Conservation (phyloP, 2,113 vertebrate genomes). For the Buteo buteo region DNA sequence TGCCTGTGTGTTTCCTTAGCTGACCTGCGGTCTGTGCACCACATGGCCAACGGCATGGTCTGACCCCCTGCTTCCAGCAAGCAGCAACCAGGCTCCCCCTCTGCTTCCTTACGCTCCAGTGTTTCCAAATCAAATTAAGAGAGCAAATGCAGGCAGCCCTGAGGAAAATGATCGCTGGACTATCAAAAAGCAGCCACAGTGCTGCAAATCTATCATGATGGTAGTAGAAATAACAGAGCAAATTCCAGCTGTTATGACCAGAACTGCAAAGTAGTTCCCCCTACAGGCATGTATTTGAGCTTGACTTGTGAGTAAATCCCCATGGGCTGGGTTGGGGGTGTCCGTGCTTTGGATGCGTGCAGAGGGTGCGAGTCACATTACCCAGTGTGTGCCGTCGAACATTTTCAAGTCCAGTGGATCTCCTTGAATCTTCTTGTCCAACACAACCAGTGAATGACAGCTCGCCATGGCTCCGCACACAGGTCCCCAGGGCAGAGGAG, state of each 20-base stretch:
- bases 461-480: constrained; percentile 57
- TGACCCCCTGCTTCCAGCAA: neutral
- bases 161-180: neutral
- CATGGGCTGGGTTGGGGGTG: too few relatives aligned
- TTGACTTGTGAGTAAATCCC: neutral
- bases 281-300: neutral
- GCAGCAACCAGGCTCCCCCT: neutral
- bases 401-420: constrained; percentile 69
- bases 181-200: neutral
- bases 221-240: neutral
- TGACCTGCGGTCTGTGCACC: neutral
- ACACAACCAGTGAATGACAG: constrained; percentile 65
- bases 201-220: neutral
- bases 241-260: neutral
- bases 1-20: neutral
- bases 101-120: neutral
- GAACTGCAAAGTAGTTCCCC: neutral
- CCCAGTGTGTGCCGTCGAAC: constrained; percentile 70
- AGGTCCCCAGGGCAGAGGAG: constrained; percentile 35
- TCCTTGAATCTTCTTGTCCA: constrained; percentile 62
- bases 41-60: rapidly evolving
- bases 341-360: neutral
- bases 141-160: neutral
- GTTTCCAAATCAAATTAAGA: neutral
- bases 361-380: neutral